phyloP scores from a whole-genome alignment of 2,113 vertebrate species.

The Tychaedon coryphoeus region DNA sequence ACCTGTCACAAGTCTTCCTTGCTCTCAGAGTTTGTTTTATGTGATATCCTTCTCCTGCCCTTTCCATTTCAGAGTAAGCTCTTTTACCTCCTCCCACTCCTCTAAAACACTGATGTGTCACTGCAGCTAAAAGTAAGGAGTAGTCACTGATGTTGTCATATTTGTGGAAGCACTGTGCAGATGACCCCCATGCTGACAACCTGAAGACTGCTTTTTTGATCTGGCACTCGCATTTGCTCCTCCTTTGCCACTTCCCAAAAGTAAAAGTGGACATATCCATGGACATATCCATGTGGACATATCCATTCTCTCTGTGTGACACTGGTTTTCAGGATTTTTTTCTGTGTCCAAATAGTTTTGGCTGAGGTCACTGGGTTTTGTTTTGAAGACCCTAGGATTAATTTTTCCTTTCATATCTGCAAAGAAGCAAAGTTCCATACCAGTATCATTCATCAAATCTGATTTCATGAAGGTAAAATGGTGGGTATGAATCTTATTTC shows the following conservation, averaged over 20 bases:
- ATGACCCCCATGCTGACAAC: neutral
- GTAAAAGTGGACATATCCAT: neutral
- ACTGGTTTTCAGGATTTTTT: neutral
- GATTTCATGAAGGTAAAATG: neutral
- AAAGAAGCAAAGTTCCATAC: neutral
- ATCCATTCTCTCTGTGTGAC: neutral
- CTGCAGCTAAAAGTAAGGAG: neutral
- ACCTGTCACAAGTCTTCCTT: neutral
- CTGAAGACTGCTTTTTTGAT: neutral
- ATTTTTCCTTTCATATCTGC: neutral
- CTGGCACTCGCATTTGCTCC: neutral
- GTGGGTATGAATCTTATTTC: neutral
- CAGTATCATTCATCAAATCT: neutral
- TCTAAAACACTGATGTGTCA: neutral
- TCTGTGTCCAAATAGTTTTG: fast-evolving
- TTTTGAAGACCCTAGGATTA: neutral
- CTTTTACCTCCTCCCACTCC: neutral
- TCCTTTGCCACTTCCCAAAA: neutral
- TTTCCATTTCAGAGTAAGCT: neutral
- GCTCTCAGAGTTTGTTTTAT: neutral
- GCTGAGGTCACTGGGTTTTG: neutral
- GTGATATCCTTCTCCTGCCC: neutral
- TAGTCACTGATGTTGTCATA: neutral
- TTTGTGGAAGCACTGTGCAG: neutral
- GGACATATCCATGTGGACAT: neutral